Evolutionary conservation across 2,888 invertebrate genomes (phyloP).

Genomic region (Ochlodes sylvanus): DNA sequence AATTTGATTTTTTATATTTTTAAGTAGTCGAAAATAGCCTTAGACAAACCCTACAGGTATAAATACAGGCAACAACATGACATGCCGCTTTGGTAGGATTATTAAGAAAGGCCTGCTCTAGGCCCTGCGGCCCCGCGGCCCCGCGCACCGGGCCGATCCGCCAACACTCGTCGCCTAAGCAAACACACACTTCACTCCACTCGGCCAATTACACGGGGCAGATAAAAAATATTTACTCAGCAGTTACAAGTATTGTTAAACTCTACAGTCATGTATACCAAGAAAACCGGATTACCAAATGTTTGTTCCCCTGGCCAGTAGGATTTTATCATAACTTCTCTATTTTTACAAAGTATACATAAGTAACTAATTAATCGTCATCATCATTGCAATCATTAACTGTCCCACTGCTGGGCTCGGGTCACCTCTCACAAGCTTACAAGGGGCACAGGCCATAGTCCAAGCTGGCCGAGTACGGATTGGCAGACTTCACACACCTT

Average conservation of each 20-base stretch:
- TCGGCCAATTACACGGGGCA: slow-evolving; percentile 45
- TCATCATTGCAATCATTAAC: too few relatives aligned
- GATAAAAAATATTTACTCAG: slow-evolving; percentile 45
- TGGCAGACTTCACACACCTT: too few relatives aligned
- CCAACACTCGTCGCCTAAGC: slow-evolving; percentile 41
- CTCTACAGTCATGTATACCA: not conserved
- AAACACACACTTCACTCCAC: slow-evolving; percentile 42
- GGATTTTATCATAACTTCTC: too few relatives aligned
- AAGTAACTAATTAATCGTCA: too few relatives aligned
- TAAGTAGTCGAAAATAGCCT: too few relatives aligned
- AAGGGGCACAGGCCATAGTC: too few relatives aligned
- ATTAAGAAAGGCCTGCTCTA: slow-evolving; percentile 11
- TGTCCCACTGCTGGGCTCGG: too few relatives aligned
- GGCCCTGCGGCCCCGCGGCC: slow-evolving; percentile 20
- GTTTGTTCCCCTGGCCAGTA: not conserved
- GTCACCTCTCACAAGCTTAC: too few relatives aligned
- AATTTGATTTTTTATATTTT: too few relatives aligned
- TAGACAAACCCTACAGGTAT: too few relatives aligned
- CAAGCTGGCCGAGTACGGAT: too few relatives aligned
- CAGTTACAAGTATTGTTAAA: slow-evolving; percentile 28
- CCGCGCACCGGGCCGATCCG: slow-evolving; percentile 24
- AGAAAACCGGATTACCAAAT: not conserved
- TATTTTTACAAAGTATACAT: too few relatives aligned
- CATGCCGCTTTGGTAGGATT: not conserved
- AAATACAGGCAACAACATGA: not conserved